These are phyloP conservation scores for Dromiciops gliroides DNA, from an alignment of 2,113 vertebrate species.

Conservation along the genomic window DNA sequence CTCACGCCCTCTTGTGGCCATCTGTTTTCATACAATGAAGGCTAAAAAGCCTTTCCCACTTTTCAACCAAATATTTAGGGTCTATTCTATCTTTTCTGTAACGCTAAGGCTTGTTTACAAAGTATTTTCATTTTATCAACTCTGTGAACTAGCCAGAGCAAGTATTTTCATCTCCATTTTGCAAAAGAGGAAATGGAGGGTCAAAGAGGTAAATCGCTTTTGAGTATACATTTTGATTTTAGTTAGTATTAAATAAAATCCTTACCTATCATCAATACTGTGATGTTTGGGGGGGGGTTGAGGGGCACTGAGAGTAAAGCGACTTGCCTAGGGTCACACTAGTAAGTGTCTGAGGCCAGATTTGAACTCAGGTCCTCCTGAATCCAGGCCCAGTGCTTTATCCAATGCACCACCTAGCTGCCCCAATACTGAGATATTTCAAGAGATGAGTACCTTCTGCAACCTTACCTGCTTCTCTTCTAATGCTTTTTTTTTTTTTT, in stretches of 20 bases:
- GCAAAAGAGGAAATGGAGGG: not conserved
- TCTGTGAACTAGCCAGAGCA: not conserved
- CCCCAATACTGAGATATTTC: not conserved
- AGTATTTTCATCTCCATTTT: not conserved
- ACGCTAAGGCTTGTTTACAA: not conserved
- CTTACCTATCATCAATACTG: not conserved
- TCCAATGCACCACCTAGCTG: no score
- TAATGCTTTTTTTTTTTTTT: not conserved
- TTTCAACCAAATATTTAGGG: not conserved
- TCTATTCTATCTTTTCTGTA: not conserved
- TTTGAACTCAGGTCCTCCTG: no score
- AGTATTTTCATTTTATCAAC: not conserved
- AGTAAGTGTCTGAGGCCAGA: no score
- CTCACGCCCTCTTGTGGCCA: conserved; percentile 39
- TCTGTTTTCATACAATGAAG: not conserved
- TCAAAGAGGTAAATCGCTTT: not conserved
- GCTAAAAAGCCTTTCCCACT: not conserved
- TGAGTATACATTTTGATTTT: not conserved
- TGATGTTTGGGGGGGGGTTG: no score
- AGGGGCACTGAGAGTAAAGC: no score
- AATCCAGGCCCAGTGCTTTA: no score
- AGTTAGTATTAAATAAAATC: not conserved
- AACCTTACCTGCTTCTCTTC: not conserved
- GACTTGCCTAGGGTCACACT: no score
- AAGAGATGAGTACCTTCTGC: not conserved